Percentiles rank a stretch among this genome's conserved stretches.
These are phyloP conservation scores for Paratilapia polleni DNA, from an alignment of 2,113 vertebrate genomes.

Conservation along the genomic window DNA sequence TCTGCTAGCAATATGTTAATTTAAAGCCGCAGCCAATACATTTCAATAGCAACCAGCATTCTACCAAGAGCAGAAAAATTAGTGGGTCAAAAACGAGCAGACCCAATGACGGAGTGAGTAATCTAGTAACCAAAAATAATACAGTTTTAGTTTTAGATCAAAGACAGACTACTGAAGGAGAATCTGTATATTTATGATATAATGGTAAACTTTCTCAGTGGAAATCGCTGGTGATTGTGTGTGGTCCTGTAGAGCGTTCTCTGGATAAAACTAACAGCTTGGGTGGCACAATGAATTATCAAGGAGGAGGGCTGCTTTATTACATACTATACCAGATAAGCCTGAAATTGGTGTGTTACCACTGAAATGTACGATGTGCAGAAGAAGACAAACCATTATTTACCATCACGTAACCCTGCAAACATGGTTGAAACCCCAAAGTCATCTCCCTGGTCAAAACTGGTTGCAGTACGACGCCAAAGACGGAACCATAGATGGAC, in stretches of 20 bases:
- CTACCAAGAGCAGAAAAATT: neutral
- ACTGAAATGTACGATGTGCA: neutral
- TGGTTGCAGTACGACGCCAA: neutral
- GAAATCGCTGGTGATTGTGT: neutral
- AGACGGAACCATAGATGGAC: neutral
- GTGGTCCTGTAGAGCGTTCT: neutral
- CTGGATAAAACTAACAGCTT: neutral
- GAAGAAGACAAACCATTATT: neutral
- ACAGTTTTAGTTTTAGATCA: neutral
- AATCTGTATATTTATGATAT: neutral
- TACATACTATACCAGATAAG: neutral
- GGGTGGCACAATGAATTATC: neutral
- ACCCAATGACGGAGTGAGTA: neutral
- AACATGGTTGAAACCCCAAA: neutral
- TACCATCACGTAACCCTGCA: neutral
- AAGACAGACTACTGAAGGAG: neutral
- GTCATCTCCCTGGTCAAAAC: neutral
- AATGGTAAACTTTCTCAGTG: neutral
- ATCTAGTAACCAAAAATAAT: neutral
- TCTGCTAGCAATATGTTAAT: too few species aligned
- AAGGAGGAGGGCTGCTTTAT: neutral
- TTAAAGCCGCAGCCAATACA: neutral
- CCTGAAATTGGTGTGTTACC: neutral
- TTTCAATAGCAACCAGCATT: neutral
- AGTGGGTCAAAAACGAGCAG: neutral